Base-by-base conservation (phyloP, 92 coral and sea anemone genomes). In the Palythoa caribaeorum region DNA sequence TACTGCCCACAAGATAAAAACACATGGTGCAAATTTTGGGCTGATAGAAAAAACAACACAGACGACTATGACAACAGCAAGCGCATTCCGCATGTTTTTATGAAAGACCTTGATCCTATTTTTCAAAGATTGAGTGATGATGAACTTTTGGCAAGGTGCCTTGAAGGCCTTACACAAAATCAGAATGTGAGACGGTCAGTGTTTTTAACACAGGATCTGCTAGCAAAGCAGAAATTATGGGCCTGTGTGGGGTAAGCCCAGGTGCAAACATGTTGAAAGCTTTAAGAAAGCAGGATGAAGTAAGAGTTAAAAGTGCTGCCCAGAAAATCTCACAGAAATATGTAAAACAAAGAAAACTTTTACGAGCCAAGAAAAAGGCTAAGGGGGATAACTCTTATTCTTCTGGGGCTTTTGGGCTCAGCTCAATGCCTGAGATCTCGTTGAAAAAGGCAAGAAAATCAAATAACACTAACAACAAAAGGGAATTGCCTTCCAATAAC, bases 1-100 rank as follows among this genome's bases (percentile, higher is more conserved):
- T 71, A 57, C 73, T 89, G 92, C 70, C 94, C 90, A 20, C 76
- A 90, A 72, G 90, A 74, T 2, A n/a, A 72, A 21, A 78, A 84
- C 73, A 90, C 93, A 53, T 92, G 95, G 93, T 90, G 95, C 53
- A 89, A 87, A 13, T 92, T 86, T 54, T 92, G 95, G 95, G 80
- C 65, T 5, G 92, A 92, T 84, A 80, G 90, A 65, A 40, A 74
- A 4, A 73, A 92, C 13, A 60, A 74, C 37, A 92, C 90, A 13
- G 6, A 54, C 2, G 19, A 38, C 13, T 89, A 88, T 15, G 88
- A 92, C 74, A 75, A 89, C 48, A 84, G 68, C 57, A 89, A 80
- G 73, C 90, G 89, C 9, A 76, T 92, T 39, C 92, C 92, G 6
- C 86, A 85, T 21, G 88, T 89, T 1, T 92, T 89, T 71, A 79